Base-by-base conservation (phyloP, 1,140 invertebrate genomes). In the Anastrepha ludens region DNA sequence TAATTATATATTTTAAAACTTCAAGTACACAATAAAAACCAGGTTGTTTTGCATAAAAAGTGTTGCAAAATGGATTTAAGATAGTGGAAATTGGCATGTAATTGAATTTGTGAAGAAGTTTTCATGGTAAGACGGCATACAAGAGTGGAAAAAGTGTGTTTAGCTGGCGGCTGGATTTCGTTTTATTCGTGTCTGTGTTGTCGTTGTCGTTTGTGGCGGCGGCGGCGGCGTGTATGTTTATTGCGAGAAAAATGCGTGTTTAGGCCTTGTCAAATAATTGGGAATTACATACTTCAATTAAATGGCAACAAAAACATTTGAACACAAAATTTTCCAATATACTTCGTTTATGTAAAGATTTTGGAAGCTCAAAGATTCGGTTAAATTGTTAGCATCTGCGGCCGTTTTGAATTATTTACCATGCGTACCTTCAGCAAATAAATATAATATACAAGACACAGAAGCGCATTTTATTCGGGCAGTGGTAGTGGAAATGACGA, bases 1-100 rank as follows among this genome's bases (percentile, higher is more conserved):
- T 55, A 11, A 55, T 81, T 81, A 81, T 81, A 81, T 50, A n/a
- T 81, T 81, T 81, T 81, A 47, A 81, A 81, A n/a, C 17, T 81
- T 17, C 41, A 13, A 81, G 41, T 55, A 55, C 7, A 55, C 47
- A 50, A 20, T 55, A 1, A 74, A 55, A 81, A 15, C 3, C 20
- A 55, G 44, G 20, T n/a, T 81, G 6, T 81, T 55, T 55, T 81
- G 20, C n/a, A 50, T 81, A 47, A 81, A 81, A 81, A 55, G 3
- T 4, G 9, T 55, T 81, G 74, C 74, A 81, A 55, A 81, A 81
- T 81, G 47, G 13, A 55, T 2, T 29, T 55, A 81, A 55, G n/a
- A 81, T 81, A 47, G 47, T 55, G 7, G 47, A 20, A 50, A 81
- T 9, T 17, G 15, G 3, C 15, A 20, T 20, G 74, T 55, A 8